These are phyloP conservation scores for Alsophila aescularia DNA, from an alignment of 2,888 invertebrate species.

Conservation along the genomic window DNA sequence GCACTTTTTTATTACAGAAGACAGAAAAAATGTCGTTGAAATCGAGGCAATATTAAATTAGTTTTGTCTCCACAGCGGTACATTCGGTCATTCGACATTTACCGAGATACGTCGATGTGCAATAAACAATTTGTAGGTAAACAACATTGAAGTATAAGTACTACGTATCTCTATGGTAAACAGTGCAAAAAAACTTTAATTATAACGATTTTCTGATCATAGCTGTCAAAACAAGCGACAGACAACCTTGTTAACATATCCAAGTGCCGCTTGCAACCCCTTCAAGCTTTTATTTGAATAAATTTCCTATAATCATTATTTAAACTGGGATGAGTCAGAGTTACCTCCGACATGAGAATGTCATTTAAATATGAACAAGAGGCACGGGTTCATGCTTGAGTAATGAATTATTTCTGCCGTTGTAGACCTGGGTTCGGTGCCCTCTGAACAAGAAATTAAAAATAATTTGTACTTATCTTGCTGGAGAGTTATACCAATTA, in stretches of 20 bases:
- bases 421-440: slow-evolving; percentile 35
- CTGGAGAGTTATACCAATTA: slow-evolving; percentile 1
- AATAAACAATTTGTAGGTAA: too few relatives aligned
- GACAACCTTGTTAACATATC: slow-evolving; percentile 11
- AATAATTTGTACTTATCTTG: neutral
- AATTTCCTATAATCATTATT: slow-evolving; percentile 33
- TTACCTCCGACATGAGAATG: slow-evolving; percentile 34
- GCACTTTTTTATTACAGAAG: too few relatives aligned
- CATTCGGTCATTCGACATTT: too few relatives aligned
- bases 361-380: slow-evolving; percentile 55
- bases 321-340: slow-evolving; percentile 38
- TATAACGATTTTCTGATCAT: too few relatives aligned
- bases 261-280: slow-evolving; percentile 11
- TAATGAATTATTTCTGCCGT: slow-evolving; percentile 52
- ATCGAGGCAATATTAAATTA: too few relatives aligned
- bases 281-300: slow-evolving; percentile 25
- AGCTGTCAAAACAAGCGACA: too few relatives aligned
- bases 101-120: too few relatives aligned
- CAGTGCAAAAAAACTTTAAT: too few relatives aligned
- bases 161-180: too few relatives aligned
- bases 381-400: slow-evolving; percentile 44
- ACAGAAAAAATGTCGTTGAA: too few relatives aligned
- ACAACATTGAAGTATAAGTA: too few relatives aligned
- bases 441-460: slow-evolving; percentile 28
- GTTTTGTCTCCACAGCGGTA: too few relatives aligned